Evolutionary conservation across 2,113 vertebrate species (phyloP).

Genomic region (Misgurnus anguillicaudatus): DNA sequence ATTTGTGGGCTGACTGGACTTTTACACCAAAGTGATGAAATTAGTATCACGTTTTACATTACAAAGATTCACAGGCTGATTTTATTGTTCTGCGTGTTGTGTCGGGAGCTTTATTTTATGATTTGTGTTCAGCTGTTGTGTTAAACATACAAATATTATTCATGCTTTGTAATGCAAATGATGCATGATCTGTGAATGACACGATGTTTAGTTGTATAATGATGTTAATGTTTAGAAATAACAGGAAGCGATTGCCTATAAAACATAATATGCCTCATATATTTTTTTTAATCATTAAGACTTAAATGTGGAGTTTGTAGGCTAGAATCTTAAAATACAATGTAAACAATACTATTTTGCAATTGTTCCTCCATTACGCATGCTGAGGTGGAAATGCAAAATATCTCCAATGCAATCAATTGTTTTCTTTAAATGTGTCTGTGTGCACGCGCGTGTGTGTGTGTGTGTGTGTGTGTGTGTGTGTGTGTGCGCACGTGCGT

Average conservation of each 20-base stretch:
- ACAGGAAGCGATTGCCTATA: not conserved
- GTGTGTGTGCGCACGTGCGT: no score
- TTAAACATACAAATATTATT: slow-evolving; percentile 11
- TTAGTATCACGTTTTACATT: slow-evolving; percentile 32
- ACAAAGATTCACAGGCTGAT: slow-evolving; percentile 14
- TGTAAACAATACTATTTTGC: not conserved
- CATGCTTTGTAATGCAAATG: slow-evolving; percentile 35
- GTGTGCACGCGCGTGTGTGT: no score
- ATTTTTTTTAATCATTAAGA: not conserved
- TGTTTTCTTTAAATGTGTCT: no score
- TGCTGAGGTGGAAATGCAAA: no score
- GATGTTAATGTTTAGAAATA: slow-evolving; percentile 2
- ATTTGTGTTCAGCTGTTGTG: slow-evolving; percentile 19
- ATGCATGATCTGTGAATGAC: slow-evolving; percentile 25
- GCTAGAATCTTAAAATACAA: not conserved
- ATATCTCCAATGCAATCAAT: no score
- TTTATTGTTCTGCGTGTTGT: slow-evolving; percentile 17
- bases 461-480: no score
- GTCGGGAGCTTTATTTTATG: slow-evolving; percentile 13
- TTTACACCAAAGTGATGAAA: slow-evolving; percentile 13
- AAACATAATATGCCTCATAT: slow-evolving; percentile 1
- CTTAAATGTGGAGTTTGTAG: not conserved
- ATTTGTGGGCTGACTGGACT: slow-evolving; percentile 16
- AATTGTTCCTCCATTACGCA: not conserved
- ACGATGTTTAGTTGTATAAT: slow-evolving; percentile 2